These are phyloP conservation scores for Micromesistius poutassou DNA, from an alignment of 2,797 vertebrate genomes.

Conservation along the genomic window DNA sequence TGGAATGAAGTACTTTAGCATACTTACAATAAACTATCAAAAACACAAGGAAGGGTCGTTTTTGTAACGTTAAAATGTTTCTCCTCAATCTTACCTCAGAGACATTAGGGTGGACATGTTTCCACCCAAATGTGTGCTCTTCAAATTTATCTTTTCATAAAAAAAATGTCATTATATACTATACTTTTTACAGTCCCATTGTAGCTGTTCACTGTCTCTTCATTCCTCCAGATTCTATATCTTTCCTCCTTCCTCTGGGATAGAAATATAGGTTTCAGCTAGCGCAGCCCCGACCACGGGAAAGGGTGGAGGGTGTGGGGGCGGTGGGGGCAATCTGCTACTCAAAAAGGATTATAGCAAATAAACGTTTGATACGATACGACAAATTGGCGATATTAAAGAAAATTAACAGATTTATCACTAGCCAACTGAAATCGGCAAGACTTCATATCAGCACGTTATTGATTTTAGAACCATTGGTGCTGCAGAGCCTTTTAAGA, in stretches of 20 bases:
- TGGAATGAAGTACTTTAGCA: constrained; percentile 33
- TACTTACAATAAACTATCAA: constrained; percentile 22
- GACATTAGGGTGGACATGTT: constrained; percentile 35
- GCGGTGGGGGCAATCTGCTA: constrained; percentile 48
- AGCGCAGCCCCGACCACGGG: constrained; percentile 53
- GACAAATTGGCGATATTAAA: too few species aligned
- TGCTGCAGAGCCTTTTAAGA: too few species aligned
- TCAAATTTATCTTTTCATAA: too few species aligned
- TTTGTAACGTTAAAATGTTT: constrained; percentile 38
- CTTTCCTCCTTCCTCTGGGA: constrained; percentile 42
- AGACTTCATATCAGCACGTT: too few species aligned
- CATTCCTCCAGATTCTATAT: constrained; percentile 7
- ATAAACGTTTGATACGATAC: too few species aligned
- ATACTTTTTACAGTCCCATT: constrained; percentile 50
- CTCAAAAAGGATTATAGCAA: too few species aligned
- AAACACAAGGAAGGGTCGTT: constrained; percentile 6
- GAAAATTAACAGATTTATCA: too few species aligned
- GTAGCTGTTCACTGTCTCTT: constrained; percentile 37
- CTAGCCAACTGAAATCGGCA: too few species aligned
- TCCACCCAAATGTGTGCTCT: constrained; percentile 39
- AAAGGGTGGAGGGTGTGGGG: constrained; percentile 45
- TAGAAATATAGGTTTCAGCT: constrained; percentile 58
- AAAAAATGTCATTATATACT: not conserved
- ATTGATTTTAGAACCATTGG: too few species aligned
- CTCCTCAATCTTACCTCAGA: constrained; percentile 24